phyloP scores from a whole-genome alignment of 2,888 invertebrate species.

The Rhagonycha fulva region DNA sequence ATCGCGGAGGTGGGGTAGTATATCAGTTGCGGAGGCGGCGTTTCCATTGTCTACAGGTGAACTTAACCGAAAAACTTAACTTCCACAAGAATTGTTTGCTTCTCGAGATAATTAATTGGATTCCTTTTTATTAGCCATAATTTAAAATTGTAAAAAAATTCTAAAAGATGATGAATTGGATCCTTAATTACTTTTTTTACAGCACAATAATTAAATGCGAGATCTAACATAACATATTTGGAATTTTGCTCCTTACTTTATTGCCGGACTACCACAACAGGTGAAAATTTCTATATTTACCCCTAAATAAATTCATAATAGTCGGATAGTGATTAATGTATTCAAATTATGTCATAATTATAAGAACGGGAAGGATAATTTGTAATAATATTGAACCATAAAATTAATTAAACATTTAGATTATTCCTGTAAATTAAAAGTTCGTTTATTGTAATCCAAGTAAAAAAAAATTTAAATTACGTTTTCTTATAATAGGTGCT shows the following conservation, averaged over 20 bases:
- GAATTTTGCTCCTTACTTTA: not conserved
- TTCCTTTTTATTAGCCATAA: not conserved
- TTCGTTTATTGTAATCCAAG: not conserved
- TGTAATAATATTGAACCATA: not conserved
- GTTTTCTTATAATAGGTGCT: not conserved
- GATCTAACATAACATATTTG: not conserved
- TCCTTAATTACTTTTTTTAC: not conserved
- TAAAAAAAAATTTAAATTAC: not conserved
- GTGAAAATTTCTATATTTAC: not conserved
- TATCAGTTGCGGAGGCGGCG: conserved; percentile 38
- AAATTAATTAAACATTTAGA: not conserved
- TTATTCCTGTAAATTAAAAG: not conserved
- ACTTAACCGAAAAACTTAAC: conserved; percentile 15
- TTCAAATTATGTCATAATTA: not conserved
- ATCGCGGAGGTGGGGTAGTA: conserved; percentile 41
- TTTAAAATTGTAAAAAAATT: not conserved
- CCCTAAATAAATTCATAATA: not conserved
- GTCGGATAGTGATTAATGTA: not conserved
- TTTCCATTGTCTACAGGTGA: conserved; percentile 50
- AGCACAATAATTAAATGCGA: not conserved
- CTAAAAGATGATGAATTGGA: not conserved
- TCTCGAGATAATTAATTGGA: not conserved
- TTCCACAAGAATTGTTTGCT: not conserved
- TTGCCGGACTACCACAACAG: not conserved
- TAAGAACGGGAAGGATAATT: not conserved